Evolutionary conservation across 1,140 invertebrate species (phyloP).

Genomic region (Leptoteleia sp.): DNA sequence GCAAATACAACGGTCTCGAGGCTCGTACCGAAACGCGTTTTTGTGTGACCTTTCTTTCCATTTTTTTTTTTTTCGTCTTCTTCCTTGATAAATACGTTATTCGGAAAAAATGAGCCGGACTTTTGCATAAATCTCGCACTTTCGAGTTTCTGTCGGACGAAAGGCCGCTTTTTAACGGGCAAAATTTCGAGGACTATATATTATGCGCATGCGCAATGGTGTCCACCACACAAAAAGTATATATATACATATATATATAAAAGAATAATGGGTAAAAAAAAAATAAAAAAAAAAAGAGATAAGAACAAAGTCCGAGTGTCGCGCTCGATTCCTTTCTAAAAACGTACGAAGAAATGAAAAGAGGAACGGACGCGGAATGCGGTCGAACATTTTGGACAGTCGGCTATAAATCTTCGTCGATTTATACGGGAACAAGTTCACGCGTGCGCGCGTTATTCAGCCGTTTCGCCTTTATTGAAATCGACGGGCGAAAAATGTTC

Average conservation of each 20-base stretch:
- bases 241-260: too few species aligned
- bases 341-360: slow-evolving; percentile 43
- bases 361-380: slow-evolving; percentile 47
- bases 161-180: slow-evolving; percentile 12
- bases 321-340: slow-evolving; percentile 39
- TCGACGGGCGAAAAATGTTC: slow-evolving; percentile 62
- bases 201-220: neutral
- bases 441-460: slow-evolving; percentile 65
- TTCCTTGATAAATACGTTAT: slow-evolving; percentile 9
- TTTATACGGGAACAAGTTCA: slow-evolving; percentile 47
- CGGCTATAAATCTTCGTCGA: slow-evolving; percentile 42
- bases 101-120: slow-evolving; percentile 7
- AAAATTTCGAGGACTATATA: slow-evolving; percentile 5
- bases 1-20: neutral
- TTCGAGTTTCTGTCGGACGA: slow-evolving; percentile 1
- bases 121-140: slow-evolving; percentile 25
- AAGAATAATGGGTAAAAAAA: too few species aligned
- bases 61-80: too few species aligned
- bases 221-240: too few species aligned
- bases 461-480: slow-evolving; percentile 67
- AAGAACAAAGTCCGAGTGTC: slow-evolving; percentile 13
- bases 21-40: neutral
- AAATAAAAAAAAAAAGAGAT: too few species aligned
- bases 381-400: slow-evolving; percentile 52
- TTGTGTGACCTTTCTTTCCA: slow-evolving; percentile 2